Evolutionary conservation across 2,797 vertebrate genomes (phyloP), one percentile per base, ranked within the genome.

Genomic region (Myotis findleyi): DNA sequence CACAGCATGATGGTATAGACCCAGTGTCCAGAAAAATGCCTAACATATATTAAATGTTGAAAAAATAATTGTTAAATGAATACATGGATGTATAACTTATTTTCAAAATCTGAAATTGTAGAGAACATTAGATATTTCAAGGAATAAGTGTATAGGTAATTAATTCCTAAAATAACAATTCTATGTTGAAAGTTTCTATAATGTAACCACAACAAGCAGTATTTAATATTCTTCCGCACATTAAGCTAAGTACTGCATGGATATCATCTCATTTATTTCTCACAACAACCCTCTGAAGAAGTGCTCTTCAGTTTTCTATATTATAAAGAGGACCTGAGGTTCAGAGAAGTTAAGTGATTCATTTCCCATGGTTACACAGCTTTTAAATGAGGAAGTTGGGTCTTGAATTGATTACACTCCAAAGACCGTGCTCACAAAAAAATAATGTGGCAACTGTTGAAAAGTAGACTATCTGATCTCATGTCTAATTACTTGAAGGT

Each of bases 21-120:
- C 6, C 20, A 30, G 18, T 68, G 38, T 51, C 44, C 49, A 85
- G 10, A 85, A 89, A 92, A 91, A 77, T 77, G 4, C 6, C 25
- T 91, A 44, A 27, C 11, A n/a, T 20, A 38, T 53, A 81, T 51
- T 59, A 94, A 87, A 80, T 90, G 2, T 5, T 80, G 9, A 83
- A 69, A 49, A 85, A 94, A 53, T n/a, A 62, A 73, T 49, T 91
- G 27, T 69, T 82, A 87, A 87, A 72, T 87, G 25, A 95, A 68
- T 21, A 9, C 21, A 36, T 71, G 6, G 4, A 49, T 51, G n/a
- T 88, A 79, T 86, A 55, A 53, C 87, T 25, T 84, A 71, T 73
- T 76, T 84, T 23, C 57, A 7, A 84, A 77, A 53, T 80, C 51
- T 83, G 11, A 94, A 95, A 59, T 30, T 77, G 5, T 30, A 79